Evolutionary conservation across 2,888 invertebrate species (phyloP).

Genomic region (Pristionchus mayeri): DNA sequence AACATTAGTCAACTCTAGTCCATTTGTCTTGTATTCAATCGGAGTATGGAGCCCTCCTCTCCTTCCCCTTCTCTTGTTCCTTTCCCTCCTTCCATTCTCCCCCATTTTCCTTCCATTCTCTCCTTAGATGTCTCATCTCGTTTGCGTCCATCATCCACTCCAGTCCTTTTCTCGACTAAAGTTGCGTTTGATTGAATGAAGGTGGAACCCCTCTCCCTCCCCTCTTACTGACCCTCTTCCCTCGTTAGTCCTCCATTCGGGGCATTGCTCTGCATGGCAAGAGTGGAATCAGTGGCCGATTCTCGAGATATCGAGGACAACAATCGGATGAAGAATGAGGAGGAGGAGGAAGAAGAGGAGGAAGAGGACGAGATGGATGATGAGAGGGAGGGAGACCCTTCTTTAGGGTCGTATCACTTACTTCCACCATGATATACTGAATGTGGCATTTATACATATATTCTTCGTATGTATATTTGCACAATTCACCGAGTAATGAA

Average conservation of each 20-base stretch:
- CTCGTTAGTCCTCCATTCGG: slow-evolving; percentile 24
- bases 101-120: slow-evolving; percentile 1
- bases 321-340: not conserved
- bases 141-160: not conserved
- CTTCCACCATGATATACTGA: too few relatives aligned
- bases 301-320: not conserved
- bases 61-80: not conserved
- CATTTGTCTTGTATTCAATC: slow-evolving; percentile 45
- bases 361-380: not conserved
- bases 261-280: not conserved
- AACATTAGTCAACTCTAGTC: slow-evolving; percentile 34
- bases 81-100: not conserved
- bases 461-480: too few relatives aligned
- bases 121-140: slow-evolving; percentile 24
- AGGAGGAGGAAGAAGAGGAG: not conserved
- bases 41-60: not conserved
- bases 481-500: too few relatives aligned
- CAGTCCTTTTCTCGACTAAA: not conserved
- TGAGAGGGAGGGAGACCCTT: not conserved
- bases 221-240: not conserved
- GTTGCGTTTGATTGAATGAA: not conserved
- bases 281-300: slow-evolving; percentile 1
- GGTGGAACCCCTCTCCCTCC: slow-evolving; percentile 7
- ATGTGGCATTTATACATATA: too few relatives aligned
- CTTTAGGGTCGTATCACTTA: not conserved